Evolutionary conservation across 2,797 vertebrate species (phyloP), one percentile per base, ranked within the genome.

Genomic region (Pampus argenteus): DNA sequence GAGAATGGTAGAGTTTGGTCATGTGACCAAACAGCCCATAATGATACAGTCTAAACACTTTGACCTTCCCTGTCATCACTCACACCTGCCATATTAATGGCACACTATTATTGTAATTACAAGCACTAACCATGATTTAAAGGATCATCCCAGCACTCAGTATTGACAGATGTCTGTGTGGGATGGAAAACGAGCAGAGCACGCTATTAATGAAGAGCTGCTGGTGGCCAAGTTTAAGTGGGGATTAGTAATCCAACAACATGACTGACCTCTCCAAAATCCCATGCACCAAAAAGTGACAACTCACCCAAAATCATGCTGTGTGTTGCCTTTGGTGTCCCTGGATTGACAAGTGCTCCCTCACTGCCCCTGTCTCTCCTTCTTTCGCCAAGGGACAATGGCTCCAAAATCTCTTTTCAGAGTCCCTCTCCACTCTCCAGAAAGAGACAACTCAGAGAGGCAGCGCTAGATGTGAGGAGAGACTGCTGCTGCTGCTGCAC

Each of bases 231-330:
- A 78, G 74, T 90, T 86, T 70, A 87, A 88, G 80, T 74, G 74
- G 71, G 79, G 84, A 86, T 85, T 86, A 88, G 76, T 82, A 75
- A 68, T 18, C 54, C 77, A 61, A 71, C 72, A 78, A 71, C 72
- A 81, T 63, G 68, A 73, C 28, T 82, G 84, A 90, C 81, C 82
- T 82, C 71, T 78, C 71, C 61, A 44, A 81, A 86, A 86, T 70
- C 80, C 67, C 22, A 54, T 58, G 75, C 79, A 59, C 61, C 60
- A 69, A 65, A 61, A 65, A 80, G 28, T 20, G 1, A 59, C 73
- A 89, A 94, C 94, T 94, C 90, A 95, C 94, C 94, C 84, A 95
- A 86, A 92, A 95, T 95, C 94, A 95, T 95, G 85, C 75, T 90
- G 78, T 67, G 64, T 63, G 79, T 81, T 86, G 88, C 76, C 79